These are phyloP conservation scores for Ctena decussata DNA, from an alignment of 2,888 invertebrate species.

Conservation along the genomic window DNA sequence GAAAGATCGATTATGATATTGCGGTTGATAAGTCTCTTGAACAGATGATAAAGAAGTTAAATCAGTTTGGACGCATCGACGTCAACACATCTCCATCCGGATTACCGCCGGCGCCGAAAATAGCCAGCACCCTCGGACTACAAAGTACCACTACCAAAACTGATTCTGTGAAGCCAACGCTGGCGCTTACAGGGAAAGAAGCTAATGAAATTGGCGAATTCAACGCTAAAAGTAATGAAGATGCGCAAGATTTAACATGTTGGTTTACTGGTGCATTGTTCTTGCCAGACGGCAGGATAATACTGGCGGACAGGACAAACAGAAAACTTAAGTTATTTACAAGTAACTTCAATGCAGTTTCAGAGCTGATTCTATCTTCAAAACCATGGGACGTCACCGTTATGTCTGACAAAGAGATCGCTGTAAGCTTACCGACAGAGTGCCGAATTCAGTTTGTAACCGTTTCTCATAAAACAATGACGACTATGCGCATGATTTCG, in stretches of 20 bases:
- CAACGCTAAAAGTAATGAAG: slow-evolving; percentile 57
- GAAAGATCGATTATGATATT: slow-evolving; percentile 66
- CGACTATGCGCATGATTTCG: slow-evolving; percentile 46
- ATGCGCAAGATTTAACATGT: slow-evolving; percentile 50
- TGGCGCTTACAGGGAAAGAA: slow-evolving; percentile 54
- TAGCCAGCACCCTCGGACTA: slow-evolving; percentile 36
- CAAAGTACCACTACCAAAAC: slow-evolving; percentile 30
- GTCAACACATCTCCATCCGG: slow-evolving; percentile 63
- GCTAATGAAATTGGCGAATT: slow-evolving; percentile 62
- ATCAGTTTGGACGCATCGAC: slow-evolving; percentile 66
- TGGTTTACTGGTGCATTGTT: slow-evolving; percentile 73
- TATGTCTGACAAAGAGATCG: slow-evolving; percentile 64
- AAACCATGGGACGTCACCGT: slow-evolving; percentile 72
- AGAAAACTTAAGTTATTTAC: slow-evolving; percentile 69
- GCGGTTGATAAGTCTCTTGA: slow-evolving; percentile 64
- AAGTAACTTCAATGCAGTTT: slow-evolving; percentile 51
- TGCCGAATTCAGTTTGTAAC: slow-evolving; percentile 64
- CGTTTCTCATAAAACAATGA: slow-evolving; percentile 32
- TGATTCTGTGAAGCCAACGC: slow-evolving; percentile 62
- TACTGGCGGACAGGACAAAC: slow-evolving; percentile 69
- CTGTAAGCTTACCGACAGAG: slow-evolving; percentile 70
- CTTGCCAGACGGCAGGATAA: slow-evolving; percentile 64
- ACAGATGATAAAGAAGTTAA: slow-evolving; percentile 60
- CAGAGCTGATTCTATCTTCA: slow-evolving; percentile 53
- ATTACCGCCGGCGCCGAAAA: slow-evolving; percentile 61